phyloP scores from a whole-genome alignment of 2,888 invertebrate genomes.

The Spodoptera exigua region DNA sequence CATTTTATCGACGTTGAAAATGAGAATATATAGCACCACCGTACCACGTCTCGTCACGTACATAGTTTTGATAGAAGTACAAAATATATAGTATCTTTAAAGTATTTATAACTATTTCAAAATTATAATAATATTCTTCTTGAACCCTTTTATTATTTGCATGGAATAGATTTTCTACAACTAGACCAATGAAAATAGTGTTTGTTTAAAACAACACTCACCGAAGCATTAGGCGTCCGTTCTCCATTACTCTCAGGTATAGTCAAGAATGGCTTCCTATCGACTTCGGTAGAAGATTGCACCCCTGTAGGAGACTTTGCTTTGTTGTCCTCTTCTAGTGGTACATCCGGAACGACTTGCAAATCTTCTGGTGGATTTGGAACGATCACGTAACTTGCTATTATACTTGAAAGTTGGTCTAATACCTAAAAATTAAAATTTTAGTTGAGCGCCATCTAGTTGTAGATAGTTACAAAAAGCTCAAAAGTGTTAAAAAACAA shows the following conservation, averaged over 20 bases:
- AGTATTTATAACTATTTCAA: too few species aligned
- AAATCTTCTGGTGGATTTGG: constrained; percentile 84
- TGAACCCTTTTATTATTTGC: too few species aligned
- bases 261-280: constrained; percentile 70
- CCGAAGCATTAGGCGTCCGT: constrained; percentile 70
- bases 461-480: too few species aligned
- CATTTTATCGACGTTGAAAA: too few species aligned
- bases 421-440: constrained; percentile 75
- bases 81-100: not conserved
- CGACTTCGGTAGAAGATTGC: constrained; percentile 66
- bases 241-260: constrained; percentile 70
- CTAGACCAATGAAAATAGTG: too few species aligned
- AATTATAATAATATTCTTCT: too few species aligned
- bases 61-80: too few species aligned
- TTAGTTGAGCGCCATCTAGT: constrained; percentile 24
- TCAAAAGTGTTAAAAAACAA: too few species aligned
- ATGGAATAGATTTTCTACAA: too few species aligned
- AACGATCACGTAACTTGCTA: constrained; percentile 86
- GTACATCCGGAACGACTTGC: constrained; percentile 89
- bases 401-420: constrained; percentile 89
- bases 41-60: too few species aligned
- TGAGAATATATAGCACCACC: too few species aligned
- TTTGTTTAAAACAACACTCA: constrained; percentile 69
- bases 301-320: constrained; percentile 58
- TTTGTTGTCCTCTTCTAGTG: constrained; percentile 73